Evolutionary conservation across 2,888 invertebrate species (phyloP), one percentile per base, ranked within the genome.

Genomic region (Lottia gigantea): DNA sequence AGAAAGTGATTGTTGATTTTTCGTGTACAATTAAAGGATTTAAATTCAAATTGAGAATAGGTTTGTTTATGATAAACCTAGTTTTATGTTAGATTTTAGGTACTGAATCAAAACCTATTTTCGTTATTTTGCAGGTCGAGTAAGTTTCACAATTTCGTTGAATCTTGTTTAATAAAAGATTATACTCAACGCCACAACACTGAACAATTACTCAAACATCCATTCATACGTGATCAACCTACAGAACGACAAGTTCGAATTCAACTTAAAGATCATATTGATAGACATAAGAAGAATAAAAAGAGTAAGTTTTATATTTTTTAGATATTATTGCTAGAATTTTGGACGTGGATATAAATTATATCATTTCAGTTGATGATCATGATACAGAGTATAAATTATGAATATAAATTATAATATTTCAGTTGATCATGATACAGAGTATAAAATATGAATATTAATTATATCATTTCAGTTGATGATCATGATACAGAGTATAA

Each of bases 231-330:
- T 90, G 98, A 99, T 91, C 98, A 98, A 90, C 98, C 98, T 25
- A 98, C 97, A 67, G 99, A 99, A 90, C 91, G 98, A 83, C 97
- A 98, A 91, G 97, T 98, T 80, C 92, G 98, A 87, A 98, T 97
- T 90, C 97, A 98, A 89, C 92, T 99, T 79, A 98, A 98, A 90
- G 99, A 99, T 90, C 98, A 99, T 90, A 98, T 99, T 89, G 99
- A 99, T 90, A 92, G 95, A 79, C 87, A 88, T 76, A 87, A 84
- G 80, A 87, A 86, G 73, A 84, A 83, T 72, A 85, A 81, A 71
- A 82, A 81, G 77, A 75, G 82, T 81, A 70, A 71, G 77, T 70
- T 14, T 31, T 46, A 23, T 19, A 19, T 55, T 0, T 55, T 12
- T 19, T 31, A n/a, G n/a, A n/a, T n/a, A n/a, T n/a, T n/a, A n/a